A percentile compares a stretch with the other conserved stretches of the same genome.
These are phyloP conservation scores for Plutella xylostella DNA, from an alignment of 2,888 invertebrate genomes.

Conservation along the genomic window DNA sequence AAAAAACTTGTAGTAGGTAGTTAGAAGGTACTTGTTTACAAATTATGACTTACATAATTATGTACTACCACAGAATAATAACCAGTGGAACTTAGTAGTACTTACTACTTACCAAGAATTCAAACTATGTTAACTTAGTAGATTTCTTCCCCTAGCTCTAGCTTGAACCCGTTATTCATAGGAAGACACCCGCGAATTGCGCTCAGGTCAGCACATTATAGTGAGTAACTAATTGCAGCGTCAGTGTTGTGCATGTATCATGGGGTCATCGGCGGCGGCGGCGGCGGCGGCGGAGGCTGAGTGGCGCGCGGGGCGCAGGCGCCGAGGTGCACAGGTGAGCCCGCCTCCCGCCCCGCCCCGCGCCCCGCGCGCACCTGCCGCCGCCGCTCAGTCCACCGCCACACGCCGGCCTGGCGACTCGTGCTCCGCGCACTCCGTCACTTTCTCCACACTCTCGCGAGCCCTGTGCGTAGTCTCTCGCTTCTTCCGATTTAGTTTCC, in stretches of 20 bases:
- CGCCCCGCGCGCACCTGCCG: conserved; percentile 54
- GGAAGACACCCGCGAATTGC: not conserved
- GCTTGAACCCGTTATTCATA: no score
- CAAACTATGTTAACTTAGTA: no score
- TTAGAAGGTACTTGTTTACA: no score
- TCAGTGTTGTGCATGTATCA: conserved; percentile 3
- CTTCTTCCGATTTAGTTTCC: conserved; percentile 60
- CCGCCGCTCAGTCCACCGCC: conserved; percentile 52
- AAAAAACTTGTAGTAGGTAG: no score
- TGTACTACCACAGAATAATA: no score
- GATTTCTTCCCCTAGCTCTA: no score
- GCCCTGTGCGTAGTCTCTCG: conserved; percentile 61
- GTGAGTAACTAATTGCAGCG: conserved; percentile 1
- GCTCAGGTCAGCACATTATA: not conserved
- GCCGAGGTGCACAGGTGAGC: conserved; percentile 68
- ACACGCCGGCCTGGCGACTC: conserved; percentile 58
- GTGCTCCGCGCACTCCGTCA: conserved; percentile 66
- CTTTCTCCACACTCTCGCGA: conserved; percentile 65
- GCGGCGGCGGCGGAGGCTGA: conserved; percentile 42
- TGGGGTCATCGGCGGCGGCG: conserved; percentile 26
- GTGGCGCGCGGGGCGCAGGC: conserved; percentile 50
- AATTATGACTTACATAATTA: no score
- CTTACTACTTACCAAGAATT: no score
- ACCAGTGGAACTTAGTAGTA: no score
- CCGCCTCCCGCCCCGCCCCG: conserved; percentile 60